Evolutionary conservation across 2,888 invertebrate genomes (phyloP).

Genomic region (Trachelus troglodyta): DNA sequence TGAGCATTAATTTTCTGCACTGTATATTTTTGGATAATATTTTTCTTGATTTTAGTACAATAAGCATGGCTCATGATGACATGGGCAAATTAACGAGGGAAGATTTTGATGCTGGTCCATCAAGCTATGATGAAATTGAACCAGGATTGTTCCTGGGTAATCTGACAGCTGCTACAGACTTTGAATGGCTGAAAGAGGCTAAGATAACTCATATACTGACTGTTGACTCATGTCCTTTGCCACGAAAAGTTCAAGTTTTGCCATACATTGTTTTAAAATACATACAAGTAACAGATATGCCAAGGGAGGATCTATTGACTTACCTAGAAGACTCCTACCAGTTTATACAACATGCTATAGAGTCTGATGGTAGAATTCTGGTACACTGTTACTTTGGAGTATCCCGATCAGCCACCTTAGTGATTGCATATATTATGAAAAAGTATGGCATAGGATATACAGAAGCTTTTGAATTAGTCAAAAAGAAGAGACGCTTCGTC

Average conservation of each 20-base stretch:
- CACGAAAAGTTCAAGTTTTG: constrained; percentile 77
- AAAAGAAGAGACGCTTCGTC: constrained; percentile 77
- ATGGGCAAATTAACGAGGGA: constrained; percentile 55
- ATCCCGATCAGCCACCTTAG: constrained; percentile 88
- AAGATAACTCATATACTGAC: constrained; percentile 84
- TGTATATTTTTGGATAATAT: background rate
- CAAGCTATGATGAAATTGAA: constrained; percentile 71
- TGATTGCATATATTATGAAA: constrained; percentile 90
- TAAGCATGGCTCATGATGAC: constrained; percentile 39
- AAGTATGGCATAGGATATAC: constrained; percentile 79
- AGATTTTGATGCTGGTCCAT: constrained; percentile 71
- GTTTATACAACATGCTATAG: constrained; percentile 79
- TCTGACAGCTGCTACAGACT: constrained; percentile 82
- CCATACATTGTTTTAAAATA: constrained; percentile 78
- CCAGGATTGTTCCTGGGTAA: constrained; percentile 75
- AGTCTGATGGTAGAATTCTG: constrained; percentile 76
- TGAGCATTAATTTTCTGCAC: background rate
- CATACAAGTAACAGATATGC: constrained; percentile 85
- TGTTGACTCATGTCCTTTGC: constrained; percentile 86
- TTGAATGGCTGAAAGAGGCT: constrained; percentile 74
- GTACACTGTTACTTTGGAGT: constrained; percentile 95
- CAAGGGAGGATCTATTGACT: constrained; percentile 85
- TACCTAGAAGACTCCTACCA: constrained; percentile 81
- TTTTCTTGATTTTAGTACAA: background rate
- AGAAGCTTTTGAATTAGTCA: constrained; percentile 78